phyloP scores from a whole-genome alignment of 2,113 vertebrate genomes.

The Carollia perspicillata region DNA sequence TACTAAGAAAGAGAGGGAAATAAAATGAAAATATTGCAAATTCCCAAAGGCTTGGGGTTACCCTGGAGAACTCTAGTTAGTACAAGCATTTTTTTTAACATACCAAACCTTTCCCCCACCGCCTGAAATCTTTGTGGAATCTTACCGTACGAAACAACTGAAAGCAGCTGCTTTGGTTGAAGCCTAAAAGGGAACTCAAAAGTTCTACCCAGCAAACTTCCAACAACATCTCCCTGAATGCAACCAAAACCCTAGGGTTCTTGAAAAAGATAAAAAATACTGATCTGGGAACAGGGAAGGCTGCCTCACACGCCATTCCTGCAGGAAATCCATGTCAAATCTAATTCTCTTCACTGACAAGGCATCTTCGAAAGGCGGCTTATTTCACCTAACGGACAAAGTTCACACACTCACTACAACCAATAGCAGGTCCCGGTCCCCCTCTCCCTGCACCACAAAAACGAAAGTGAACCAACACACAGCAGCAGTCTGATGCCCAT shows the following conservation, averaged over 20 bases:
- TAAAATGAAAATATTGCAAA: not conserved
- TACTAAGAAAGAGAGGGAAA: not conserved
- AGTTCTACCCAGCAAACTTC: not conserved
- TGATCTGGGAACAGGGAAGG: not conserved
- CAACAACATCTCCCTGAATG: not conserved
- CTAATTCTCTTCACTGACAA: not conserved
- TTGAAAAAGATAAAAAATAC: not conserved
- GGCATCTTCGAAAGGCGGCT: not conserved
- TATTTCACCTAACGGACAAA: not conserved
- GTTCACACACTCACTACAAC: not conserved
- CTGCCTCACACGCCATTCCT: not conserved
- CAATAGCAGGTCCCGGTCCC: not conserved
- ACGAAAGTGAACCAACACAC: not conserved
- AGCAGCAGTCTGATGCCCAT: not conserved
- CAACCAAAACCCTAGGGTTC: conserved; percentile 6
- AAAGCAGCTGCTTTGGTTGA: not conserved
- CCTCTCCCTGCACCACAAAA: not conserved
- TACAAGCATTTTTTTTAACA: not conserved
- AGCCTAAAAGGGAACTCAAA: not conserved
- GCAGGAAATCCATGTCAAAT: not conserved
- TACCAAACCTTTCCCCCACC: not conserved
- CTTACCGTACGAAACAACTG: not conserved
- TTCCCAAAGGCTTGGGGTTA: not conserved
- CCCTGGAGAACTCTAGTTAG: not conserved
- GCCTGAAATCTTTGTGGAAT: not conserved